Evolutionary conservation across 2,797 vertebrate species (phyloP).

Genomic region (Bradypodion ventrale): DNA sequence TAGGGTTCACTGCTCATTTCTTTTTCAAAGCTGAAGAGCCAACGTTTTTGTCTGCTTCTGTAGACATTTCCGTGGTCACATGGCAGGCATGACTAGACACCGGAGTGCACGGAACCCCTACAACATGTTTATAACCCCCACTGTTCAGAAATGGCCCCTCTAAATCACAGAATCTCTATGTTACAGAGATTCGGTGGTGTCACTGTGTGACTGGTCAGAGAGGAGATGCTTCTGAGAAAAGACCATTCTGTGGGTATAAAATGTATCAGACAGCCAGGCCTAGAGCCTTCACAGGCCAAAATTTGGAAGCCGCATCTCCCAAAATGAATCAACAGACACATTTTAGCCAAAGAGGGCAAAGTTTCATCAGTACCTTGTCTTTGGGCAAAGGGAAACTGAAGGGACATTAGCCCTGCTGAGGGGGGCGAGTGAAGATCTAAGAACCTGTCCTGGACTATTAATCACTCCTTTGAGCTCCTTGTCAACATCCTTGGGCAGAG

Average conservation of each 20-base stretch:
- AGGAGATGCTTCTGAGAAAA: not conserved
- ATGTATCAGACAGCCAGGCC: not conserved
- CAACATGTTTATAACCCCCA: not conserved
- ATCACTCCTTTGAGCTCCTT: not conserved
- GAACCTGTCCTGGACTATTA: conserved; percentile 16
- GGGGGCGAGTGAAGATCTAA: not conserved
- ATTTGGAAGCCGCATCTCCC: not conserved
- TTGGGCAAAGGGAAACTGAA: not conserved
- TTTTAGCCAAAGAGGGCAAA: not conserved
- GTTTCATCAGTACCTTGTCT: not conserved
- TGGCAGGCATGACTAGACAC: too few species aligned
- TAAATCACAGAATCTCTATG: not conserved
- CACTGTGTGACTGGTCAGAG: not conserved
- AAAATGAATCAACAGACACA: not conserved
- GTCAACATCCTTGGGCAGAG: conserved; percentile 10
- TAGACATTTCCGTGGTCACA: too few species aligned
- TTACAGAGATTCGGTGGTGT: not conserved
- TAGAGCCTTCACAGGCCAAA: not conserved
- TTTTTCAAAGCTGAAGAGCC: too few species aligned
- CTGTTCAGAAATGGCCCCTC: not conserved
- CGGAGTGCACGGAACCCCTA: too few species aligned
- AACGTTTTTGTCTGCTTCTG: too few species aligned
- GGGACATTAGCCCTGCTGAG: not conserved
- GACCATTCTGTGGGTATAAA: not conserved
- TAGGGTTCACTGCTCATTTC: too few species aligned